These are phyloP conservation scores for Sarcophaga subvicina DNA, from an alignment of 2,888 invertebrate genomes.

Conservation along the genomic window DNA sequence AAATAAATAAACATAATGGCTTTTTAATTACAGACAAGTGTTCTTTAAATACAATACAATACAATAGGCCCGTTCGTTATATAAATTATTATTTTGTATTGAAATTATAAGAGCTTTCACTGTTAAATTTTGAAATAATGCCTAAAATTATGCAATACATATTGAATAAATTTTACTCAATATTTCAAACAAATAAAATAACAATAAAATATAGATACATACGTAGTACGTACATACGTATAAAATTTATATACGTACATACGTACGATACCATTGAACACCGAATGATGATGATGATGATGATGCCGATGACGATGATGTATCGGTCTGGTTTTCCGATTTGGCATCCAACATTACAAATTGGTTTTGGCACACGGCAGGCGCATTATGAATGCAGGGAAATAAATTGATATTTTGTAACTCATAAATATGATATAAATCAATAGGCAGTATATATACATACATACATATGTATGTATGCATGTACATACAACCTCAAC, in stretches of 20 bases:
- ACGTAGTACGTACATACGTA: too few relatives aligned
- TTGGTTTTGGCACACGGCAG: neutral
- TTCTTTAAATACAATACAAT: neutral
- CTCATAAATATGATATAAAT: too few relatives aligned
- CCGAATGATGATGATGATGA: neutral
- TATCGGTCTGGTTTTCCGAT: neutral
- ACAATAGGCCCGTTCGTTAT: too few relatives aligned
- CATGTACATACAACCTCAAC: neutral
- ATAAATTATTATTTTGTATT: too few relatives aligned
- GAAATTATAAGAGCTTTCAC: too few relatives aligned
- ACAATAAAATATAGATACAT: too few relatives aligned
- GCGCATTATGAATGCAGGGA: neutral
- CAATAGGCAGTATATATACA: neutral
- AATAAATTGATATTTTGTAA: neutral
- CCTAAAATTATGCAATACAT: slow-evolving; percentile 42
- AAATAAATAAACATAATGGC: neutral
- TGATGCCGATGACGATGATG: neutral
- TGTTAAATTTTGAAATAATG: neutral
- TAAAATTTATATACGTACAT: neutral
- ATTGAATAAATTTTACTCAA: slow-evolving; percentile 12
- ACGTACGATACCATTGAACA: neutral
- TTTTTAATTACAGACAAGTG: neutral
- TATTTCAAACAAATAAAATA: neutral
- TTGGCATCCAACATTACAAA: neutral
- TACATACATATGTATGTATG: neutral